Percentiles rank a stretch among this genome's conserved stretches.
phyloP scores from a whole-genome alignment of 2,113 vertebrate genomes.

The Poicephalus gulielmi region DNA sequence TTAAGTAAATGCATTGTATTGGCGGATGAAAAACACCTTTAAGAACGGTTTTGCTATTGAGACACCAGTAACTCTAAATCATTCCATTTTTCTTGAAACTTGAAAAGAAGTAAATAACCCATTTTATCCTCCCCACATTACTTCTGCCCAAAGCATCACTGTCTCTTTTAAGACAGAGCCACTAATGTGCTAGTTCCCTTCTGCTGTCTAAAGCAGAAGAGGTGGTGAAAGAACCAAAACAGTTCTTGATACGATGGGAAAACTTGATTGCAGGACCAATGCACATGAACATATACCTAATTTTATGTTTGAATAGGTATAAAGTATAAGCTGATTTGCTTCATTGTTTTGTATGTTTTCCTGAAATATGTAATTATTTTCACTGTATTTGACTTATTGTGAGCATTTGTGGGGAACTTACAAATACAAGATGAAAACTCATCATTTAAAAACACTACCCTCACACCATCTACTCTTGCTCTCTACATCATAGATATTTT shows the following conservation, averaged over 20 bases:
- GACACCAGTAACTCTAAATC: not conserved
- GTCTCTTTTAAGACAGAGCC: not conserved
- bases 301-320: not conserved
- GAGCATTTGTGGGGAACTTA: not conserved
- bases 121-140: not conserved
- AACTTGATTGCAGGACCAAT: not conserved
- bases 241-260: not conserved
- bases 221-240: not conserved
- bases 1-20: not conserved
- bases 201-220: not conserved
- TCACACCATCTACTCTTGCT: not conserved
- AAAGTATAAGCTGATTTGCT: not conserved
- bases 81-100: not conserved
- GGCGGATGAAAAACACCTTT: not conserved
- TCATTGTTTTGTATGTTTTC: not conserved
- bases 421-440: not conserved
- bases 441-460: not conserved
- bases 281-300: not conserved
- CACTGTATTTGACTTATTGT: not conserved
- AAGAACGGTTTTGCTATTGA: not conserved
- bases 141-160: not conserved
- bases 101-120: not conserved
- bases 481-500: not conserved
- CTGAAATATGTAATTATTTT: not conserved
- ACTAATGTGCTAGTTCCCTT: not conserved